These are phyloP conservation scores for Tenthredo amoena DNA, from an alignment of 2,888 invertebrate genomes.

Conservation along the genomic window DNA sequence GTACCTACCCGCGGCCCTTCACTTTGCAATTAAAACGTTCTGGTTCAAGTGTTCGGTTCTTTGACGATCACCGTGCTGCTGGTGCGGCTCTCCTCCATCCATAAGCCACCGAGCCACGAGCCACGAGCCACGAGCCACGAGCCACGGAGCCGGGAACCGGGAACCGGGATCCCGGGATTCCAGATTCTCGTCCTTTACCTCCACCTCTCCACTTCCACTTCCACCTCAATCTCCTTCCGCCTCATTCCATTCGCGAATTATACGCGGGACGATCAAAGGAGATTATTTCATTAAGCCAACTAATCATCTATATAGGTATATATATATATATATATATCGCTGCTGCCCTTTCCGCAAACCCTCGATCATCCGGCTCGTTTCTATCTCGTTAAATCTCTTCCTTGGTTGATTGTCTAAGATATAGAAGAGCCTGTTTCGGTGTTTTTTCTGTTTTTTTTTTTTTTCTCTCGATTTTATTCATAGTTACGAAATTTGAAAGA, in stretches of 20 bases:
- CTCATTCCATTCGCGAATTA: constrained; percentile 50
- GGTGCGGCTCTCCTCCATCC: constrained; percentile 47
- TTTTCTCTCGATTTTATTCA: background rate
- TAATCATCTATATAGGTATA: constrained; percentile 64
- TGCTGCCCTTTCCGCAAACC: background rate
- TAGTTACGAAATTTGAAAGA: too few relatives aligned
- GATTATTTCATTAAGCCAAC: constrained; percentile 76
- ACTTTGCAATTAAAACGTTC: constrained; percentile 76
- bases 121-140: constrained; percentile 61
- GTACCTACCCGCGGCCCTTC: constrained; percentile 63
- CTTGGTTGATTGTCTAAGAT: background rate
- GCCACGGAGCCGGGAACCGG: constrained; percentile 62
- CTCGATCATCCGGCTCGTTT: constrained; percentile 23
- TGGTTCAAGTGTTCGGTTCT: constrained; percentile 73
- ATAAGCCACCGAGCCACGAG: constrained; percentile 61
- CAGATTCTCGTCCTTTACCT: background rate
- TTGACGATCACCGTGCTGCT: constrained; percentile 59
- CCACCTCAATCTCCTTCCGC: background rate
- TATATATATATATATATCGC: background rate
- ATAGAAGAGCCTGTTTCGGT: background rate
- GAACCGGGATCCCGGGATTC: constrained; percentile 54
- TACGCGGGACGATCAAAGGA: constrained; percentile 72
- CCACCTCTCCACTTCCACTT: background rate
- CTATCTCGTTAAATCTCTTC: constrained; percentile 7
- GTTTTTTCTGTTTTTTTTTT: background rate